Base-by-base conservation (phyloP, 2,797 vertebrate species). In the Coregonus sp. region DNA sequence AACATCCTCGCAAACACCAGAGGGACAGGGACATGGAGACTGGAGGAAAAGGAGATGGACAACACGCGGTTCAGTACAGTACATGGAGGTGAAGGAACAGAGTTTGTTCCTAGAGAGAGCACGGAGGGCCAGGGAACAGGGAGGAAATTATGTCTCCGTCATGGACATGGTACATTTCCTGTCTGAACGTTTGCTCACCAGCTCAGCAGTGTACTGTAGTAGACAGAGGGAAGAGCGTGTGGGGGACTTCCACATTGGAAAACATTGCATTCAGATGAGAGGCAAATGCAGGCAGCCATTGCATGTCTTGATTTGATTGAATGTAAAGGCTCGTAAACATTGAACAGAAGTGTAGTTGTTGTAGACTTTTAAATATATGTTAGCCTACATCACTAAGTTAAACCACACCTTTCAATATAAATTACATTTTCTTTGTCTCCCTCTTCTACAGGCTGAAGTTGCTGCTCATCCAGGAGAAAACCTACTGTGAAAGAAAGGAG, bases 391-490 rank as follows among this genome's bases (percentile, higher is more conserved):
- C 14, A 18, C 33, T 4, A 33, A 40, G 68, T 69, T 40, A 40
- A 37, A 37, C 18, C 18, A 16, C 40, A 40, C 35, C 18, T 6
- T 18, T 40, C 33, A 2, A 9, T 40, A n/a, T 47, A 40, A 70
- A 70, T 50, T 7, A 20, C 16, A 15, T 80, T 0, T 37, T 84
- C 80, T 85, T 29, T 82, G 80, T 81, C 56, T 80, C 70, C 35
- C 11, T 68, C 7, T 29, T 31, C 72, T 87, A 73, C 92, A 99
- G 98, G 91, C 80, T 98, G 84, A 97, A 97, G 91, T 93, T 95
- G 80, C 90, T 96, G 77, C 91, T 94, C 90, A 91, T 92, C 77
- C 96, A 98, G 89, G 94, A 97, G 87, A 94, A 93, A 78, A 84
- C 92, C 0, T 93, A 95, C 86, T 95, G 95, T 75, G 87, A 93